These are phyloP conservation scores for Dermolepida albohirtum DNA, from an alignment of 2,888 invertebrate species.

Conservation along the genomic window DNA sequence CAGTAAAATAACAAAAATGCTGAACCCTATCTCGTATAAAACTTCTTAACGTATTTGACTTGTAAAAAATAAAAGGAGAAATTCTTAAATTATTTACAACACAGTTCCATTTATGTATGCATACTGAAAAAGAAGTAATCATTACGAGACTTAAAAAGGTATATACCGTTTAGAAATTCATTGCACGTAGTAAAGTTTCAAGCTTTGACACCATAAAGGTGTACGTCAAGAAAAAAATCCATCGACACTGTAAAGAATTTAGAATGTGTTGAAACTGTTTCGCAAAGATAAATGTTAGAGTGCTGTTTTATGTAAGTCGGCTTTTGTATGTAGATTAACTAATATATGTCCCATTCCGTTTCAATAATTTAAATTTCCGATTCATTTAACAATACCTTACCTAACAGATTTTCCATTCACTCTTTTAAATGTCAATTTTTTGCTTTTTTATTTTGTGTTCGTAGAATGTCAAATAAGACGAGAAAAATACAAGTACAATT, in stretches of 20 bases:
- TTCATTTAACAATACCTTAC: slow-evolving; percentile 13
- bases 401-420: slow-evolving; percentile 12
- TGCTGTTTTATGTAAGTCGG: slow-evolving; percentile 24
- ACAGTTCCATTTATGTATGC: too few species aligned
- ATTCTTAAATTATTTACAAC: too few species aligned
- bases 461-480: not conserved
- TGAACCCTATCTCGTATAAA: too few species aligned
- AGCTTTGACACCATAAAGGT: slow-evolving; percentile 29
- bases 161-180: slow-evolving; percentile 11
- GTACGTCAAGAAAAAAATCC: slow-evolving; percentile 15
- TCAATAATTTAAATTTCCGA: slow-evolving; percentile 26
- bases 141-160: not conserved
- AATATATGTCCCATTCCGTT: slow-evolving; percentile 21
- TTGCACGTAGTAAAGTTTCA: slow-evolving; percentile 7
- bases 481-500: not conserved
- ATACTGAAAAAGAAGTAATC: too few species aligned
- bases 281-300: slow-evolving; percentile 25
- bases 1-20: too few species aligned
- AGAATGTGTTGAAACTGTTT: slow-evolving; percentile 15
- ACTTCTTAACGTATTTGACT: too few species aligned
- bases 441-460: not conserved
- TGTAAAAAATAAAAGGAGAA: too few species aligned
- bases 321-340: slow-evolving; percentile 37
- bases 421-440: slow-evolving; percentile 12
- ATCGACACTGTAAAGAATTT: slow-evolving; percentile 11